Base-by-base conservation (phyloP, 2,113 vertebrate genomes). In the Verasper variegatus region DNA sequence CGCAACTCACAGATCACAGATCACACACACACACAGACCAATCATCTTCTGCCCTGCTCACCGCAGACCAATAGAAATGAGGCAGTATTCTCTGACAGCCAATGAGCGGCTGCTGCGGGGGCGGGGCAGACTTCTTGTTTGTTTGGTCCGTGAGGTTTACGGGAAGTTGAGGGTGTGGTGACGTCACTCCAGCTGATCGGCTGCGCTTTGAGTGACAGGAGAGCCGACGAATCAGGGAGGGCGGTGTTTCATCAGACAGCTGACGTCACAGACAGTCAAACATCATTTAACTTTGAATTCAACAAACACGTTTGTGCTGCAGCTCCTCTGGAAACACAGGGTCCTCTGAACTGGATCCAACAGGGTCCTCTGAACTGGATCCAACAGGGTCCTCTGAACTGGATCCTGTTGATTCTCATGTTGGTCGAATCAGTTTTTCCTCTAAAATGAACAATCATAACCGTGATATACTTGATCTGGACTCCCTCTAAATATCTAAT, bases 141-240 rank as follows among this genome's bases (percentile, higher is more conserved):
- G 72, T 85, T 88, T 79, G 15, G 17, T 78, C 21, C 2, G 27
- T 1, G 0, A 20, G 12, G 10, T 14, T 89, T 70, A 78, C 84
- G 61, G 76, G 77, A 77, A 80, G 31, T 21, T 18, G 4, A 80
- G 87, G 11, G 21, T 81, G 14, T 3, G 18, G 8, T 92, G 86
- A 94, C 88, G 85, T 90, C 84, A 76, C 27, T 23, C 21, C 5
- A 5, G 4, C 56, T 35, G 62, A 92, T 92, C 87, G 21, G 86
- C 78, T 60, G 90, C 92, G 70, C 2, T 8, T 0, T 6, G 80
- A 91, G 12, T 20, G 86, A 81, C 87, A 81, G 51, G 4, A 18
- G 11, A 26, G 17, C 12, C 10, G 67, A 11, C 92, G 86, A 93
- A 94, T 90, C 51, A 20, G 14, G 21, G 11, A 59, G 1, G 21